Base-by-base conservation (phyloP, 1,140 invertebrate species). In the Drosophila pallidifrons region DNA sequence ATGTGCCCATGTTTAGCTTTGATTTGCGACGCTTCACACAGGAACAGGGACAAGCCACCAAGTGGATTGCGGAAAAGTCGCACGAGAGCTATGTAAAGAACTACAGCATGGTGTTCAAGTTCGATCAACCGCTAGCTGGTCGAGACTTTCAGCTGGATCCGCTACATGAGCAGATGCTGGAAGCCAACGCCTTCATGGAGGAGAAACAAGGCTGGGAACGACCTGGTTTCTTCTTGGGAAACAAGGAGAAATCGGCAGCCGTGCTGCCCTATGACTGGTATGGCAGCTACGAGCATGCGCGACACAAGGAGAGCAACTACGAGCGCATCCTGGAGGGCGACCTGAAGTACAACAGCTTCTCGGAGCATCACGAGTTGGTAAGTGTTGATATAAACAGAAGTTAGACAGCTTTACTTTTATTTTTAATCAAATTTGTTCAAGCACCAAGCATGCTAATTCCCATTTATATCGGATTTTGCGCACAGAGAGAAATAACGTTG, bases 71-170 rank as follows among this genome's bases (percentile, higher is more conserved):
- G 16, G 96, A 98, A 90, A 95, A 96, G 69, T 96, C 95, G 64
- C 97, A 98, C 82, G 97, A 98, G 92, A 95, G 96, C 13, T 98
- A 98, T 81, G 96, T 95, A 0, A 96, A 96, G 79, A 98, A 98
- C 93, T 98, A 98, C 86, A 95, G 94, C 73, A 96, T 97, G 77
- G 95, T 96, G 1, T 98, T 97, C 91, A 96, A 96, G 0, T 94
- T 97, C 77, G 97, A 98, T 92, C 96, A 98, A 88, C 95, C 95
- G n/a, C 89, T 98, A n/a, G 96, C 96, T 20, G 96, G 96, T 2
- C 93, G 97, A 46, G 96, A 96, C 83, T 94, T 95, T 59, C 94
- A 95, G 77, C 94, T 93, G 66, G 95, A 95, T 91, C 94, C 95
- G 6, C 95, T 97, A 55, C 95, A 97, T 91, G 93, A 96, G 41